Conservation (phyloP, 2,797 vertebrate species). For the Meriones psammophilus region DNA sequence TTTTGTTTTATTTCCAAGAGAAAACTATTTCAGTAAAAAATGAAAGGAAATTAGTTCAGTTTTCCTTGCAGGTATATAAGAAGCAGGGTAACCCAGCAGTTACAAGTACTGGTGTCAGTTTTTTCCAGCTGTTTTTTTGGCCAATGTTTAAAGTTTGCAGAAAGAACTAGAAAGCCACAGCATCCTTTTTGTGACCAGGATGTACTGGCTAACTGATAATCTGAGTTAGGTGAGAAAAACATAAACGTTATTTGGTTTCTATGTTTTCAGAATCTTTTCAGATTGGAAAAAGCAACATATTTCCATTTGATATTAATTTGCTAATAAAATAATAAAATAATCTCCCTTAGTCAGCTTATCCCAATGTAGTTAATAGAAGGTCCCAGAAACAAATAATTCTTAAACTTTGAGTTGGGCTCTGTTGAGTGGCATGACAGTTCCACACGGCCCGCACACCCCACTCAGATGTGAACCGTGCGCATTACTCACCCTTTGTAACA, state of each 20-base stretch:
- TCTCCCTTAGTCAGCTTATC: background rate
- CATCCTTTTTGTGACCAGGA: background rate
- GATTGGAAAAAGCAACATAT: background rate
- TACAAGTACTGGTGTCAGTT: background rate
- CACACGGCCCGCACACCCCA: no score
- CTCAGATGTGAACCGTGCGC: no score
- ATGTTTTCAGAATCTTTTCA: slow-evolving; percentile 20
- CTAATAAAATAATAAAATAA: background rate
- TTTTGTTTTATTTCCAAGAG: slow-evolving; percentile 39
- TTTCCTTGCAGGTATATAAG: slow-evolving; percentile 45
- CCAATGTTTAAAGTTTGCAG: background rate
- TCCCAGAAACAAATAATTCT: background rate
- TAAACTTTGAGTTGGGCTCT: background rate
- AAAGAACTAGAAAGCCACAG: background rate
- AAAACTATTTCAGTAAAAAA: slow-evolving; percentile 35
- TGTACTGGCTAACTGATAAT: background rate
- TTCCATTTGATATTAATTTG: background rate
- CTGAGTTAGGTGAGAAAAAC: background rate
- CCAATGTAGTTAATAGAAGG: background rate
- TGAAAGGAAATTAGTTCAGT: slow-evolving; percentile 10
- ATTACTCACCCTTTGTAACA: background rate
- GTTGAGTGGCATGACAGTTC: background rate
- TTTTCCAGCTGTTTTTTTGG: background rate
- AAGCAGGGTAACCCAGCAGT: background rate
- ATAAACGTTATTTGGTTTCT: background rate